These are phyloP conservation scores for Hippasteria phrygiana DNA, from an alignment of 53 echinoderm and acorn worm species.

Conservation along the genomic window DNA sequence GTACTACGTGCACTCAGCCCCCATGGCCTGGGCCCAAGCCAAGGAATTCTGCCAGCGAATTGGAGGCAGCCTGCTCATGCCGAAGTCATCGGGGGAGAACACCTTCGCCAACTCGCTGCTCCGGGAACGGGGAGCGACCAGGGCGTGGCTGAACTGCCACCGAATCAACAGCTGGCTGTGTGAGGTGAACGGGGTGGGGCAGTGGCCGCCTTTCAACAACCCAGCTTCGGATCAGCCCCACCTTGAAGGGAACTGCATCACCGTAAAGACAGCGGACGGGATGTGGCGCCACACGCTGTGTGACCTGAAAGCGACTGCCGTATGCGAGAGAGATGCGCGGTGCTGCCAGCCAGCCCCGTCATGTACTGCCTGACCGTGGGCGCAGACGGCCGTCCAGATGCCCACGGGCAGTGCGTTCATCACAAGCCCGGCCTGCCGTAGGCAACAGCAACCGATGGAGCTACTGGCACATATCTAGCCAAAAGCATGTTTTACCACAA, in stretches of 20 bases:
- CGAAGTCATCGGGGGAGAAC: constrained; percentile 10
- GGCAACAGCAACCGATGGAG: too few relatives aligned
- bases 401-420: background rate
- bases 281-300: background rate
- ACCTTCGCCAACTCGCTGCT: background rate
- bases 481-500: too few relatives aligned
- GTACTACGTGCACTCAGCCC: constrained; percentile 23
- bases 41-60: background rate
- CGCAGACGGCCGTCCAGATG: background rate
- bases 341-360: background rate
- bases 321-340: constrained; percentile 9
- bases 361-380: background rate
- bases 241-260: background rate
- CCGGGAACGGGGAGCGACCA: background rate
- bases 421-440: too few relatives aligned
- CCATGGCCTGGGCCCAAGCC: background rate
- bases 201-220: background rate
- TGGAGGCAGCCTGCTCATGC: background rate
- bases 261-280: background rate
- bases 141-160: constrained; percentile 8
- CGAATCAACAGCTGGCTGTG: background rate
- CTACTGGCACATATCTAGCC: too few relatives aligned
- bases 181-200: too few relatives aligned
- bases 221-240: background rate
- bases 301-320: background rate